These are phyloP conservation scores for Atta colombica DNA, from an alignment of 1,140 invertebrate species.

Conservation along the genomic window DNA sequence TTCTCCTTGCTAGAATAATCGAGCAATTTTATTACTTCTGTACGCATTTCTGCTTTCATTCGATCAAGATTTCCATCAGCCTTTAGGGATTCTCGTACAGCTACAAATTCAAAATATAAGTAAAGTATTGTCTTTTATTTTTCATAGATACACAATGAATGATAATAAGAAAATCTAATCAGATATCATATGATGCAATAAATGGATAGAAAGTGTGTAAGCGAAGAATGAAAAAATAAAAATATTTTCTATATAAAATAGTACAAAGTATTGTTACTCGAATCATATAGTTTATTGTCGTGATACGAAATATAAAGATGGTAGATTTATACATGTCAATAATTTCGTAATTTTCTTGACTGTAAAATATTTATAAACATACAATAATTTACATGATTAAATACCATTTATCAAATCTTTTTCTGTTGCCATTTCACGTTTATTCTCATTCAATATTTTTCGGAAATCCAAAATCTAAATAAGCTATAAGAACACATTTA, in stretches of 20 bases:
- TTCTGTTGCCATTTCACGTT: constrained; percentile 80
- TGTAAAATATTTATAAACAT: constrained; percentile 11
- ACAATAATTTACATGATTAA: constrained; percentile 4
- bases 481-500: not conserved
- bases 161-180: not conserved
- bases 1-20: constrained; percentile 77
- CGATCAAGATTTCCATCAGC: constrained; percentile 82
- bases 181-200: constrained; percentile 1
- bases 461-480: constrained; percentile 16
- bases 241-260: not conserved
- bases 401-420: constrained; percentile 85
- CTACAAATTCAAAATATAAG: constrained; percentile 72
- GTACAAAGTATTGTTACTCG: no score
- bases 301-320: constrained; percentile 10
- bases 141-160: not conserved
- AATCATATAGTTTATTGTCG: not conserved
- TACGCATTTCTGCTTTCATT: constrained; percentile 85
- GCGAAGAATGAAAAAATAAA: constrained; percentile 9
- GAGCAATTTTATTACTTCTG: constrained; percentile 84
- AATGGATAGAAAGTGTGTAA: not conserved
- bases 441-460: constrained; percentile 4
- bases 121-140: not conserved
- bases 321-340: not conserved
- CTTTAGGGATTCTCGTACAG: constrained; percentile 84
- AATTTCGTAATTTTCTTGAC: not conserved